Evolutionary conservation across 2,888 invertebrate species (phyloP).

Genomic region (Panopea generosa): DNA sequence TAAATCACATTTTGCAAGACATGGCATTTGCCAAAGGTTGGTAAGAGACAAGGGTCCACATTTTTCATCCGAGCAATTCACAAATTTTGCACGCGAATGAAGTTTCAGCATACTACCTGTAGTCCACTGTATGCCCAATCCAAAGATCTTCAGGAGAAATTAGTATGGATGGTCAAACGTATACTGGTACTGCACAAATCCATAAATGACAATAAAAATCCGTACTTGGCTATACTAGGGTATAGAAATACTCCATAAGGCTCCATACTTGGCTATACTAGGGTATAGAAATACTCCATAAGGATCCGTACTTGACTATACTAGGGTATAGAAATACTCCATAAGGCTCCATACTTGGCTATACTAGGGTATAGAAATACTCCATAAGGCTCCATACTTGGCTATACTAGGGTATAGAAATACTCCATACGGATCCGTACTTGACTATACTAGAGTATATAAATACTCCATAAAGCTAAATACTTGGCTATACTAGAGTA

Average conservation of each 20-base stretch:
- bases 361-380: slow-evolving; percentile 38
- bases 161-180: slow-evolving; percentile 51
- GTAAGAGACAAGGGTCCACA: slow-evolving; percentile 53
- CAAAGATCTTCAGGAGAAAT: slow-evolving; percentile 49
- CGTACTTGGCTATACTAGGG: slow-evolving; percentile 35
- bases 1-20: slow-evolving; percentile 46
- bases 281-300: slow-evolving; percentile 34
- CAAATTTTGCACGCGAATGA: slow-evolving; percentile 48
- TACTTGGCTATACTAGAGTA: no score
- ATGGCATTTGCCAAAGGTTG: slow-evolving; percentile 51
- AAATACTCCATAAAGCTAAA: no score
- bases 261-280: slow-evolving; percentile 35
- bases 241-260: slow-evolving; percentile 31
- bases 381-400: no score
- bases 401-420: no score
- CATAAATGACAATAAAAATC: slow-evolving; percentile 19
- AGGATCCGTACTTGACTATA: slow-evolving; percentile 33
- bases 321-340: slow-evolving; percentile 40
- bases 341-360: slow-evolving; percentile 30
- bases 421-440: no score
- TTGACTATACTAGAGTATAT: no score
- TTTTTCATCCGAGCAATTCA: slow-evolving; percentile 36
- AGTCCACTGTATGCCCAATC: slow-evolving; percentile 46
- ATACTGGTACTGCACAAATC: slow-evolving; percentile 49
- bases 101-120: slow-evolving; percentile 41